Evolutionary conservation across 1,140 invertebrate genomes (phyloP).

Genomic region (Hetaerina americana): DNA sequence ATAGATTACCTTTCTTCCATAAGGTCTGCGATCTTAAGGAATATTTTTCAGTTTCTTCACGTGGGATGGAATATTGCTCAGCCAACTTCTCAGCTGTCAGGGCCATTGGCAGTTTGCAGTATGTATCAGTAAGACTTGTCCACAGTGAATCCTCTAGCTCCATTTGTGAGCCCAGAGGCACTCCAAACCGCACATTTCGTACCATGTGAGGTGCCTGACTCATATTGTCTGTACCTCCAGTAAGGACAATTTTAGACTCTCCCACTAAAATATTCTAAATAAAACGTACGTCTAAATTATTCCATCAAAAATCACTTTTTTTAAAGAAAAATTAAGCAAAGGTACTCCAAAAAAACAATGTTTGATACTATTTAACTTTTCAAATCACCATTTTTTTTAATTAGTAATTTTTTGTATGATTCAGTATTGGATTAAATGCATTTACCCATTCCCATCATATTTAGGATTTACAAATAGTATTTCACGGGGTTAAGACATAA

Average conservation of each 20-base stretch:
- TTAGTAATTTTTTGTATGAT: too few relatives aligned
- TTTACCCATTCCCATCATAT: too few relatives aligned
- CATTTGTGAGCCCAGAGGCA: constrained; percentile 61
- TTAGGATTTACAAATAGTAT: too few relatives aligned
- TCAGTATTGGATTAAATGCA: too few relatives aligned
- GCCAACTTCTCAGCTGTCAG: constrained; percentile 95
- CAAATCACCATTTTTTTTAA: too few relatives aligned
- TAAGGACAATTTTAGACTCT: constrained; percentile 74
- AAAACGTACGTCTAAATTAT: constrained; percentile 7
- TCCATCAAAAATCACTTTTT: constrained; percentile 5
- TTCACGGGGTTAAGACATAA: too few relatives aligned
- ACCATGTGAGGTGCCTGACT: constrained; percentile 84
- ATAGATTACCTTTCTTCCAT: constrained; percentile 72
- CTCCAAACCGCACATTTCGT: constrained; percentile 82
- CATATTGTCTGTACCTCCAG: constrained; percentile 93
- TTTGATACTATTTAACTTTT: too few relatives aligned
- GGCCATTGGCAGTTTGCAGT: constrained; percentile 90
- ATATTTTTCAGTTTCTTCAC: constrained; percentile 81
- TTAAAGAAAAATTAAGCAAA: background rate
- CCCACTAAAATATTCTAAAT: constrained; percentile 75
- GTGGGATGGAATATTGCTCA: constrained; percentile 71
- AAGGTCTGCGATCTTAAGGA: constrained; percentile 68
- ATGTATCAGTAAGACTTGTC: constrained; percentile 78
- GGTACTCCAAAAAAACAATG: too few relatives aligned
- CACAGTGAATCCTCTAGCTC: constrained; percentile 86